Conservation (phyloP, 2,797 vertebrate genomes). For the Lutjanus argentimaculatus region DNA sequence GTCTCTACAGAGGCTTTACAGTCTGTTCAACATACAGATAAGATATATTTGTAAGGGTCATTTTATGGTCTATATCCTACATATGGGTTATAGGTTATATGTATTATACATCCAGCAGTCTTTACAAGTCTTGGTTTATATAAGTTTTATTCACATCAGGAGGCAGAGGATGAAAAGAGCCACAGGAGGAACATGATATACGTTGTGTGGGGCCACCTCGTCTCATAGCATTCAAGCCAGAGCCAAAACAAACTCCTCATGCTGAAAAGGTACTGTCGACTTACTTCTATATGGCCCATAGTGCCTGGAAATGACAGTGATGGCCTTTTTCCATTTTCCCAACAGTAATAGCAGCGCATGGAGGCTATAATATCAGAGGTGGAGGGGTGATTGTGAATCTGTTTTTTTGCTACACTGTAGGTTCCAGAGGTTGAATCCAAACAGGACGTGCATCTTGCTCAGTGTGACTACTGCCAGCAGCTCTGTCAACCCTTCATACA, state of each 20-base stretch:
- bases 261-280: slow-evolving; percentile 50
- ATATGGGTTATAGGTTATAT: background rate
- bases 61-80: background rate
- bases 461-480: slow-evolving; percentile 70
- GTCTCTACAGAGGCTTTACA: background rate
- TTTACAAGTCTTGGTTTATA: background rate
- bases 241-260: slow-evolving; percentile 62
- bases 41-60: background rate
- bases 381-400: slow-evolving; percentile 68
- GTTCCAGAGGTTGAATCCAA: slow-evolving; percentile 62
- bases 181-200: slow-evolving; percentile 10
- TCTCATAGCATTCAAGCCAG: slow-evolving; percentile 54
- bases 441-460: slow-evolving; percentile 48
- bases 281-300: slow-evolving; percentile 46
- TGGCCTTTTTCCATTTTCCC: slow-evolving; percentile 62
- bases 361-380: slow-evolving; percentile 71
- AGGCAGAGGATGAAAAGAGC: slow-evolving; percentile 22
- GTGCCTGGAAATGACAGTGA: slow-evolving; percentile 61
- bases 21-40: background rate
- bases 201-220: slow-evolving; percentile 18
- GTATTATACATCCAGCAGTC: background rate
- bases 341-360: slow-evolving; percentile 65
- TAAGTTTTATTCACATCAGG: slow-evolving; percentile 27
- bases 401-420: slow-evolving; percentile 57
- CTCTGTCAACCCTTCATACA: slow-evolving; percentile 61